Evolutionary conservation across 35 echinoderm and acorn worm species (phyloP).

Genomic region (Ophiothrix spiculata): DNA sequence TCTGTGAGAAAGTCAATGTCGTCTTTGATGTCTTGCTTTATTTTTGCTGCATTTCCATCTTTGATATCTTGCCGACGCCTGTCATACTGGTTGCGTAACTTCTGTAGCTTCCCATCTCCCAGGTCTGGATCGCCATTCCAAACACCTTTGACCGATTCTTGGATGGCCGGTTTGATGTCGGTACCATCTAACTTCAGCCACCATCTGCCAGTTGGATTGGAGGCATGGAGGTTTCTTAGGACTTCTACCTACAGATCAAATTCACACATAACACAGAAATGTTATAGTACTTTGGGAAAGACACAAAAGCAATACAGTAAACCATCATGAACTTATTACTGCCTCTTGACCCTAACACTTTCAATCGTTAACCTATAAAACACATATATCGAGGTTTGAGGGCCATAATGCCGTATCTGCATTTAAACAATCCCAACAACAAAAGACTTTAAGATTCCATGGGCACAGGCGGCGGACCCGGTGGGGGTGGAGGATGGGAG

Average conservation of each 20-base stretch:
- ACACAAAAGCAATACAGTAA: too few species aligned
- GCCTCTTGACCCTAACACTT: too few species aligned
- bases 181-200: background rate
- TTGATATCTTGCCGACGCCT: background rate
- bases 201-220: background rate
- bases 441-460: too few species aligned
- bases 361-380: too few species aligned
- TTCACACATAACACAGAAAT: too few species aligned
- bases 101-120: background rate
- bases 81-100: background rate
- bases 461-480: too few species aligned
- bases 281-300: too few species aligned
- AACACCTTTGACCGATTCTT: background rate
- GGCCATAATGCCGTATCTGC: too few species aligned
- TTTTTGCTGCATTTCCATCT: background rate
- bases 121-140: background rate
- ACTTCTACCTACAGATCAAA: background rate
- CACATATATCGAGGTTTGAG: too few species aligned
- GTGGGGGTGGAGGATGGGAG: too few species aligned
- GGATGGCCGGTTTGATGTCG: background rate
- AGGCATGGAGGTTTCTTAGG: background rate
- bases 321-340: too few species aligned
- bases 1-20: background rate
- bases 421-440: too few species aligned
- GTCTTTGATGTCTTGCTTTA: background rate